Evolutionary conservation across 2,797 vertebrate species (phyloP), one percentile per base, ranked within the genome.

Genomic region (Onychomys torridus): DNA sequence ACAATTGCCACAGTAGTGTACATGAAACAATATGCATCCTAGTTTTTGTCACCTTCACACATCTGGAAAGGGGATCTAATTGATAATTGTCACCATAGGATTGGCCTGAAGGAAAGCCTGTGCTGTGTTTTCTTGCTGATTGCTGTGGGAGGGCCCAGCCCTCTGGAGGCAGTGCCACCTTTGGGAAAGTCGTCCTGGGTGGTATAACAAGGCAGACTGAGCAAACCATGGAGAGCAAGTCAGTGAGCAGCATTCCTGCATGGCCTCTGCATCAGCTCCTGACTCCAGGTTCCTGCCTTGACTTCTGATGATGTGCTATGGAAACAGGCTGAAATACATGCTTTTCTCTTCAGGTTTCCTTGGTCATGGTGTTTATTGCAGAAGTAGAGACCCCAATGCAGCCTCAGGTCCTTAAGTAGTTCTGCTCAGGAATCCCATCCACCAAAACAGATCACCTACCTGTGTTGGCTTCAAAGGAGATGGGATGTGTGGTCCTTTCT

Each of bases 1-100:
- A 1, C 27, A 37, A 52, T 11, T 16, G 16, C 13, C 23, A 1
- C 6, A 3, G 8, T 4, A 13, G 1, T 63, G 2, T 3, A 37
- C 77, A 55, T 4, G 75, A 57, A 69, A 46, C n/a, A 25, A 23
- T 27, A 34, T 27, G 21, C 7, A 6, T 7, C 46, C 49, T 69
- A 34, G 61, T 9, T 29, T 63, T 46, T 84, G 43, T 67, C 63
- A n/a, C 34, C 46, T 52, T 49, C 43, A 49, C 63, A 69, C 63
- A n/a, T 86, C 46, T 86, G 63, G 34, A 52, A 52, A 86, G 82
- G 32, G 4, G 14, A 52, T 67, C 46, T 52, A 52, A 52, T 37
- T n/a, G 84, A 69, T 69, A 52, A 52, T 37, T 27, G 84, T 69
- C 49, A 29, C 46, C 63, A 52, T 11, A 37, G 63, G 61, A n/a